These are phyloP conservation scores for Aldabrachelys gigantea DNA, from an alignment of 2,113 vertebrate genomes.

Conservation along the genomic window DNA sequence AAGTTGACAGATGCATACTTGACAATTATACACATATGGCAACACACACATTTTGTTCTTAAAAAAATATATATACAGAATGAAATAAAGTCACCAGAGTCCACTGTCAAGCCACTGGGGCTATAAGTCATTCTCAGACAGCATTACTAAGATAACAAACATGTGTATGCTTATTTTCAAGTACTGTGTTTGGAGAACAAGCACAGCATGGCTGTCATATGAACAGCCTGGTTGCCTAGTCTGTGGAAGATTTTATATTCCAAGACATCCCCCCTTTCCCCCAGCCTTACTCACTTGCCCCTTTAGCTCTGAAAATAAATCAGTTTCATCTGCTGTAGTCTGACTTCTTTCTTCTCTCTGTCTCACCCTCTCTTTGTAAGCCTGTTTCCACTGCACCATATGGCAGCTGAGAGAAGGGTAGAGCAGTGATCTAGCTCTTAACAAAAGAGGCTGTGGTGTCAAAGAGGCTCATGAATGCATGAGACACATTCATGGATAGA, in stretches of 20 bases:
- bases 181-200: constrained; percentile 17
- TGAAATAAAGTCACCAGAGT: neutral
- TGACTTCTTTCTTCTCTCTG: constrained; percentile 68
- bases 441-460: constrained; percentile 89
- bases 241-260: constrained; percentile 29
- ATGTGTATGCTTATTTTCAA: constrained; percentile 23
- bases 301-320: constrained; percentile 79
- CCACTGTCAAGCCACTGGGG: neutral
- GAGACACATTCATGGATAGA: constrained; percentile 81
- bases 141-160: constrained; percentile 57
- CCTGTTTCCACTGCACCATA: constrained; percentile 83
- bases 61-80: neutral
- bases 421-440: constrained; percentile 71
- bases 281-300: constrained; percentile 27
- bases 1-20: neutral
- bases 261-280: neutral
- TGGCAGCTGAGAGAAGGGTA: constrained; percentile 89
- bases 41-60: neutral
- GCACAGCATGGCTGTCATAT: constrained; percentile 36
- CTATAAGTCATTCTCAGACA: neutral
- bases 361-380: constrained; percentile 69
- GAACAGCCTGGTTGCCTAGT: constrained; percentile 55
- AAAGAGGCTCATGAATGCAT: constrained; percentile 89
- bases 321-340: constrained; percentile 80
- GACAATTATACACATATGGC: neutral